Percentiles rank a stretch among this genome's conserved stretches.
These are phyloP conservation scores for Ips nitidus DNA, from an alignment of 1,140 invertebrate species.

Conservation along the genomic window DNA sequence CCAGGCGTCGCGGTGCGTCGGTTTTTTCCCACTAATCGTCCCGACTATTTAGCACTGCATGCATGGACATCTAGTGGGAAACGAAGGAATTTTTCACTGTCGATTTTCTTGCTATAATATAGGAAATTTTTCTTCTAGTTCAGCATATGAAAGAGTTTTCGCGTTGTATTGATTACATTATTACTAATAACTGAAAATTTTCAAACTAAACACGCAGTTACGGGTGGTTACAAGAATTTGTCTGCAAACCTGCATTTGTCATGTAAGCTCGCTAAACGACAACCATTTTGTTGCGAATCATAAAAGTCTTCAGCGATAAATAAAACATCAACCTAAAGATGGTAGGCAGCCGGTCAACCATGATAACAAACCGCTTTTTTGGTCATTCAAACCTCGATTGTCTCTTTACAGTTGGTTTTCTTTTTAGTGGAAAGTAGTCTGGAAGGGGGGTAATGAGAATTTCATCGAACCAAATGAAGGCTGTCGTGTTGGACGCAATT, in stretches of 20 bases:
- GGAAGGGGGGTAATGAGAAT: background rate
- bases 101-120: no score
- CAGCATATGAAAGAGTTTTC: no score
- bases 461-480: constrained; percentile 3
- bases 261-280: constrained; percentile 15
- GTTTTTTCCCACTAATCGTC: constrained; percentile 17
- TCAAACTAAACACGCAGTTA: no score
- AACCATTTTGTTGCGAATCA: constrained; percentile 44
- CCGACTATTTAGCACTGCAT: constrained; percentile 14
- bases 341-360: constrained; percentile 37
- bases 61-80: constrained; percentile 30
- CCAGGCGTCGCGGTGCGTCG: constrained; percentile 26
- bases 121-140: no score
- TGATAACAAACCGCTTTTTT: constrained; percentile 40
- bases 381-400: no score
- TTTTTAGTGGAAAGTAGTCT: background rate
- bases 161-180: no score
- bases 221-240: no score
- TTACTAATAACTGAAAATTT: no score
- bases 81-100: constrained; percentile 16
- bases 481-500: constrained; percentile 21
- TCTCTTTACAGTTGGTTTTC: no score
- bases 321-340: constrained; percentile 43
- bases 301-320: constrained; percentile 46
- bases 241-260: background rate